Base-by-base conservation (phyloP, 2,888 invertebrate species). In the Metalampra italica region DNA sequence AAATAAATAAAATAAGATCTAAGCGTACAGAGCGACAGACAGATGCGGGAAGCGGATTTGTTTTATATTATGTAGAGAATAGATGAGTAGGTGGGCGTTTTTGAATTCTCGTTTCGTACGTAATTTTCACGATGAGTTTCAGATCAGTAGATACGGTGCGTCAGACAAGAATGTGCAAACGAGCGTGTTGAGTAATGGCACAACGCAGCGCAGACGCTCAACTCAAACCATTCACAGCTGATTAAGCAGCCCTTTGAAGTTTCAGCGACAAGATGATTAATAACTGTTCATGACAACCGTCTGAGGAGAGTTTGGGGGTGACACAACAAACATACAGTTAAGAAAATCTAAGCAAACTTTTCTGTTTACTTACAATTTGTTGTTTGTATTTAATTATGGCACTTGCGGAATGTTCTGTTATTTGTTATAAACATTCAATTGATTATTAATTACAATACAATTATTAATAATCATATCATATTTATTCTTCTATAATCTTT, bases 191-290 rank as follows among this genome's bases (percentile, higher is more conserved):
- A 82, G 79, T 82, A 76, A 82, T 82, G 81, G 74, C 68, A 7
- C 22, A 39, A n/a, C 11, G 32, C 11, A 32, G 32, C 32, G 61
- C 68, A 71, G 69, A 66, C 72, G 76, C 77, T 71, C 70, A 60
- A 36, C 36, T 36, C 59, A 51, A 59, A 81, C 68, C 82, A 77
- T 83, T 83, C 79, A 75, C 78, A 82, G 75, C 82, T 84, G 83
- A 85, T 84, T 83, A 82, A 83, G 73, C 78, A 79, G 74, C 71
- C 75, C 79, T 83, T 82, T 78, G 81, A 82, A 82, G 81, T 75
- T 71, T 62, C 68, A 64, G 68, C 74, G 82, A 78, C 78, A 68
- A 58, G 68, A 76, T 84, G 82, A 84, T 84, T 83, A 82, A 84
- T 83, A 80, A 80, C 81, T 78, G 78, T 71, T 76, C 78, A 78